Base-by-base conservation (phyloP, 1,140 invertebrate species). In the Brachionus asplanchnoidis region DNA sequence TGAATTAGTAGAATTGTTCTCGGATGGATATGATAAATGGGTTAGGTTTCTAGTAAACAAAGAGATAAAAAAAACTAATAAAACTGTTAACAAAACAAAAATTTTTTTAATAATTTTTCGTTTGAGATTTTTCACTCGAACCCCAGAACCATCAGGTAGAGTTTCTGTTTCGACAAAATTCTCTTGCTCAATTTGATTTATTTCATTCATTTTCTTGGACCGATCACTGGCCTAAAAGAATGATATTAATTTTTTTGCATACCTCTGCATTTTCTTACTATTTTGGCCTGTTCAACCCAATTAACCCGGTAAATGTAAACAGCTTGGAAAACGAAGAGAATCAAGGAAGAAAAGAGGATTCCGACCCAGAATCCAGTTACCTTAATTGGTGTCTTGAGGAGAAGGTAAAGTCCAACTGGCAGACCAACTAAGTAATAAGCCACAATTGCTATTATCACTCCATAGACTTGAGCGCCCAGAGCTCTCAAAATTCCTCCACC, bases 21-120 rank as follows among this genome's bases (percentile, higher is more conserved):
- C 66, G 3, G n/a, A 40, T 68, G 12, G 12, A 32, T 42, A 20
- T 40, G 32, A 42, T 42, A 73, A 73, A 73, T 73, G 68, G 11
- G 32, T 73, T 11, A 73, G 9, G 40, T 73, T 73, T 73, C 68
- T 40, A 42, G 68, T 73, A 17, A 73, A 40, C 12, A 73, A 17
- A 17, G 68, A 73, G 8, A 73, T 11, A 36, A 40, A 73, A 73
- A 73, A 73, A 44, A 73, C 9, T 20, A 42, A 40, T 40, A 73
- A 42, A 40, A 73, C 68, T 9, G 36, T 17, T 40, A 42, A 36
- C 6, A 73, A 32, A 42, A 73, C 68, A 40, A 44, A 73, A 42
- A 73, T 42, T 73, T 73, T 73, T 73, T 73, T 73, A 20, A 73
- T 40, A 44, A 73, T 73, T 23, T 73, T 73, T 73, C 68, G 3